Evolutionary conservation across 2,888 invertebrate genomes (phyloP), one percentile per base, ranked within the genome.

Genomic region (Stramonita haemastoma): DNA sequence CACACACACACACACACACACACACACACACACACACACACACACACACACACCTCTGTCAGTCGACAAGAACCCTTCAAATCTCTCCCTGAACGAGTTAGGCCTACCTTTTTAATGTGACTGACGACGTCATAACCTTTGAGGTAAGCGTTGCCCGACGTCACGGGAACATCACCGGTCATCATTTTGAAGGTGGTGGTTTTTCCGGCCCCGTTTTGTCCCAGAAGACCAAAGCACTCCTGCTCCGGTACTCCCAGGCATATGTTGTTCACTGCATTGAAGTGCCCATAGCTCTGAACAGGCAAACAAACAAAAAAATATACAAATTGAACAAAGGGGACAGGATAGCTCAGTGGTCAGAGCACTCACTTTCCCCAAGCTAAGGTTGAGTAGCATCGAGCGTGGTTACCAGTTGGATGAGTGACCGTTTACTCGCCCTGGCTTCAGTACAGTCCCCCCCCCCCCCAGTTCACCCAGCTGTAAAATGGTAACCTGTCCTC

Each of bases 211-310:
- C 97, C 97, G 92, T 97, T 97, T 2, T 96, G 95, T 29, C 97
- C 97, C 81, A 98, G 96, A 4, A 98, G 96, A 0, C 98, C 98
- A 93, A 98, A 98, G 95, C 98, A 98, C 96, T 97, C 98, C 19
- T 97, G 97, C 90, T 97, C 96, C 88, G 97, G 97, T 0, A 98
- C 97, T 86, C 97, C 97, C 94, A 97, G 77, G 70, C 77, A 97
- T 95, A 91, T 95, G 95, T 92, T 91, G 89, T 95, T 94, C 0
- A 95, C 95, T 17, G 95, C 95, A 26, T 93, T 92, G 77, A 94
- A 92, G 26, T 97, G 15, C 97, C 97, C 95, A 94, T 98, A 98
- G 57, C 96, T 96, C 95, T 98, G 98, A 70, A 4, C 13, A n/a
- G 32, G 29, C 34, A 79, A 19, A 1, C 66, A 36, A 29, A 77